Conservation (phyloP, 1,140 invertebrate genomes). For the Drosophila triauraria region DNA sequence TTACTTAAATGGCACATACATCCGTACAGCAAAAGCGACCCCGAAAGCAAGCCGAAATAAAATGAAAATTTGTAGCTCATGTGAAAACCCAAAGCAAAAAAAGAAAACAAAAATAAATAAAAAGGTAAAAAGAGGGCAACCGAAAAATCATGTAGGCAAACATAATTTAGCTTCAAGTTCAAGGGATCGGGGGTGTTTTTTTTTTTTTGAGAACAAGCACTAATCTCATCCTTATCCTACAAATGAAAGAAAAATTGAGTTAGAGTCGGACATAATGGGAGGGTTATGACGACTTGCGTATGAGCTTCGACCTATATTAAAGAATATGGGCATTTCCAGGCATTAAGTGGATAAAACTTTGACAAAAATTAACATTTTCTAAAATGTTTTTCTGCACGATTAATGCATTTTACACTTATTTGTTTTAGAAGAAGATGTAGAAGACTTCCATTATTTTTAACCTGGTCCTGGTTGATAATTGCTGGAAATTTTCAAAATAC, state of each 20-base stretch:
- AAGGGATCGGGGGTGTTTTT: slow-evolving; percentile 14
- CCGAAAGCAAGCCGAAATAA: slow-evolving; percentile 25
- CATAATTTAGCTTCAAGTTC: slow-evolving; percentile 60
- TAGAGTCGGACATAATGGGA: not conserved
- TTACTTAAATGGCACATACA: slow-evolving; percentile 61
- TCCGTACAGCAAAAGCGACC: slow-evolving; percentile 51
- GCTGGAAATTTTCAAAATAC: no score
- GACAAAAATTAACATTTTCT: no score
- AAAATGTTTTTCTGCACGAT: no score
- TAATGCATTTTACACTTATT: no score
- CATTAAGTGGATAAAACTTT: no score
- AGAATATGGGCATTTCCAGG: not conserved
- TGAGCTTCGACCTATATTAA: slow-evolving; percentile 17
- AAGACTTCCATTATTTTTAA: no score
- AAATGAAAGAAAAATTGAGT: slow-evolving; percentile 50
- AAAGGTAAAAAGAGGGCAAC: slow-evolving; percentile 27
- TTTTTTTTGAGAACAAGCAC: slow-evolving; percentile 25
- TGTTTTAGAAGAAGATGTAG: no score
- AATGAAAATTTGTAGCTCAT: slow-evolving; percentile 57
- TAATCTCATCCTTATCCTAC: slow-evolving; percentile 62
- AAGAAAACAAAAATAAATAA: slow-evolving; percentile 1
- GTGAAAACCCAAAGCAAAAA: slow-evolving; percentile 4
- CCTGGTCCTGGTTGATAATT: no score
- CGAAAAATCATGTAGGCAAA: slow-evolving; percentile 54
- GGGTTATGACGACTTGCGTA: not conserved